A percentile compares a stretch with the other conserved stretches of the same genome.
Evolutionary conservation across 2,113 vertebrate genomes (phyloP).

Genomic region (Mastomys natalensis): DNA sequence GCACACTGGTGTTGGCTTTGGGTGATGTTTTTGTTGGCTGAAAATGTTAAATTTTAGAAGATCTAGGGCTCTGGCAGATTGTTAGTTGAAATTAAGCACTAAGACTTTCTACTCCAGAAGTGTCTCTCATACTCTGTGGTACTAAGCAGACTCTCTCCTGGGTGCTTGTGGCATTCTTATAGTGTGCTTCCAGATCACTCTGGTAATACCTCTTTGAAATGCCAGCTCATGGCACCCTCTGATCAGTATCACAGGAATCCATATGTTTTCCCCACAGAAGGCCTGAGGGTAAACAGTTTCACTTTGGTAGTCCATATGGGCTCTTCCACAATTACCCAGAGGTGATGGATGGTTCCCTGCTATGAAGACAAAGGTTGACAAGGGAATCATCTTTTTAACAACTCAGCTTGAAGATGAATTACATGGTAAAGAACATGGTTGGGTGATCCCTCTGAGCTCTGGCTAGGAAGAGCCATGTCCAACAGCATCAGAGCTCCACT

Average conservation of each 20-base stretch:
- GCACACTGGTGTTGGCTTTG: background rate
- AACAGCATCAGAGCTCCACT: accelerated
- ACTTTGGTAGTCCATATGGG: accelerated
- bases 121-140: background rate
- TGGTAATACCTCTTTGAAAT: background rate
- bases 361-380: background rate
- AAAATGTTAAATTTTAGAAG: background rate
- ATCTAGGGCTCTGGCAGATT: background rate
- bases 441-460: no score
- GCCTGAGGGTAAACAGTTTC: background rate
- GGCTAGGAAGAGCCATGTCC: background rate
- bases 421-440: background rate
- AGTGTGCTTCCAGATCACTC: background rate
- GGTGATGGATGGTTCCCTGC: no score
- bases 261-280: background rate
- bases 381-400: background rate
- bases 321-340: background rate
- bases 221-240: background rate
- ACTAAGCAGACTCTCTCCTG: background rate
- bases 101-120: background rate
- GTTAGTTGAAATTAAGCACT: conserved; percentile 5
- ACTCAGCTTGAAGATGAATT: background rate
- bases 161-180: background rate
- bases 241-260: no score
- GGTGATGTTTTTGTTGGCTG: background rate